phyloP scores from a whole-genome alignment of 2,888 invertebrate species.

The Limnephilus marmoratus region DNA sequence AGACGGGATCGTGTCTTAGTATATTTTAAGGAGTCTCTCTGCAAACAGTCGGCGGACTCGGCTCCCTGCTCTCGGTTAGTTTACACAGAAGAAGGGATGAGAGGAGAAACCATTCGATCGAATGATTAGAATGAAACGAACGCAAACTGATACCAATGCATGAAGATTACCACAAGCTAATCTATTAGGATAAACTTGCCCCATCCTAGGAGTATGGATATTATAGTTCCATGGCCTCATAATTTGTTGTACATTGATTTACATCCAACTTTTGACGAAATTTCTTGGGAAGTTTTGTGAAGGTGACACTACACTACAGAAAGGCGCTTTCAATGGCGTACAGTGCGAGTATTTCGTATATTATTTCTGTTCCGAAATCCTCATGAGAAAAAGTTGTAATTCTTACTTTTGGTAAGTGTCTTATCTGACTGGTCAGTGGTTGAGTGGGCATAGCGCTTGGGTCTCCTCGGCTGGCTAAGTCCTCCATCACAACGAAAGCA shows the following conservation, averaged over 20 bases:
- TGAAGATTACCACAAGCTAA: neutral
- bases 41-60: conserved; percentile 46
- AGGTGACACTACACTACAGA: too few species aligned
- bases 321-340: too few species aligned
- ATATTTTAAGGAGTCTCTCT: conserved; percentile 57
- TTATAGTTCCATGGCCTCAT: neutral
- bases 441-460: too few species aligned
- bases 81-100: conserved; percentile 31
- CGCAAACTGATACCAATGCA: neutral
- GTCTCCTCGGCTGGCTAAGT: too few species aligned
- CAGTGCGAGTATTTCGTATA: too few species aligned
- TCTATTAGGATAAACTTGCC: neutral
- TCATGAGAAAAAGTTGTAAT: neutral
- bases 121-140: conserved; percentile 18
- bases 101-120: conserved; percentile 28
- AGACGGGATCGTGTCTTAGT: conserved; percentile 55
- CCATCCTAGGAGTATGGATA: too few species aligned
- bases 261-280: neutral
- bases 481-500: too few species aligned
- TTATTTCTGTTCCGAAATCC: too few species aligned
- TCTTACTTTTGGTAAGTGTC: neutral
- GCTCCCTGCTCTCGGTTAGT: neutral
- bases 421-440: too few species aligned
- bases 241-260: neutral
- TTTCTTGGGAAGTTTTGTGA: neutral